Percentiles rank a stretch among this genome's conserved stretches.
Evolutionary conservation across 2,113 vertebrate genomes (phyloP).

Genomic region (Sinocyclocheilus rhinocerous): DNA sequence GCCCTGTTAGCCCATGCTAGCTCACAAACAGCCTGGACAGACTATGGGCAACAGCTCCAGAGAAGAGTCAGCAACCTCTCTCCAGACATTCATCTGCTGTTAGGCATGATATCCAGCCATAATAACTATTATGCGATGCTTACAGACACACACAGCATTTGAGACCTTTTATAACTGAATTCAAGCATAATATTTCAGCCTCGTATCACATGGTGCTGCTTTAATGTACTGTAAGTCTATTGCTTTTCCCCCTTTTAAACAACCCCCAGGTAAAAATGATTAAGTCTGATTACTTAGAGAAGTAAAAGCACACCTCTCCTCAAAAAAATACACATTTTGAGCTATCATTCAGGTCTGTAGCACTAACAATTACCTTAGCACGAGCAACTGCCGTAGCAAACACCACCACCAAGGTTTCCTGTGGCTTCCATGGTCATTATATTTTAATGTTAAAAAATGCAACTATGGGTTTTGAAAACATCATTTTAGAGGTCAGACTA

Average conservation of each 20-base stretch:
- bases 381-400: not conserved
- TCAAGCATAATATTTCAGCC: conserved; percentile 72
- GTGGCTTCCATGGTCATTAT: not conserved
- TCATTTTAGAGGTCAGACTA: not conserved
- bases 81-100: conserved; percentile 10
- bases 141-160: conserved; percentile 24
- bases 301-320: not conserved
- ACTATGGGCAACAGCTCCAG: conserved; percentile 8
- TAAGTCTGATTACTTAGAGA: not conserved
- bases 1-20: not conserved
- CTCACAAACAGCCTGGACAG: conserved; percentile 5
- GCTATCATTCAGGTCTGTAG: not conserved
- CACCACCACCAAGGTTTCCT: not conserved
- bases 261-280: not conserved
- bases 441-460: conserved; percentile 63
- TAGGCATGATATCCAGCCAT: not conserved
- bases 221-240: not conserved
- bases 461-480: conserved; percentile 65
- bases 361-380: not conserved
- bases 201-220: conserved; percentile 62
- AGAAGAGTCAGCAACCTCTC: conserved; percentile 19
- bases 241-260: not conserved
- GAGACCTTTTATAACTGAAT: conserved; percentile 68
- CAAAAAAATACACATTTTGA: not conserved
- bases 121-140: conserved; percentile 46